Conservation (phyloP, 2,797 vertebrate genomes). For the Natrix natrix region DNA sequence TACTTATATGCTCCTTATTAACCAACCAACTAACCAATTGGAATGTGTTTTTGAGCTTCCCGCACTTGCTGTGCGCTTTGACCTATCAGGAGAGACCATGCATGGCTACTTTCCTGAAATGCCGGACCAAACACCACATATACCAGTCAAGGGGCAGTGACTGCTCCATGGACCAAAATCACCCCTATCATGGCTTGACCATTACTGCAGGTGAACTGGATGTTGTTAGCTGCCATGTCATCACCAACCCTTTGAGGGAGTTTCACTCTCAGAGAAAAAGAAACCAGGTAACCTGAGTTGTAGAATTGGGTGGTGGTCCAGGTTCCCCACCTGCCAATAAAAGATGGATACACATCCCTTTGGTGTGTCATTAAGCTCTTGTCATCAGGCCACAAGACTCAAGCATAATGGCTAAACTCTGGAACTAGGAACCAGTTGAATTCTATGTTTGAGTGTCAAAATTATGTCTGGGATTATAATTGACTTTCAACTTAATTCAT, state of each 20-base stretch:
- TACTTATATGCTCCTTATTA: too few species aligned
- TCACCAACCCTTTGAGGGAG: constrained; percentile 26
- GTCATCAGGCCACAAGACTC: neutral
- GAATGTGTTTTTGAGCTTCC: too few species aligned
- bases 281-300: constrained; percentile 38
- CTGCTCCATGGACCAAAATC: constrained; percentile 58
- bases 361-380: neutral
- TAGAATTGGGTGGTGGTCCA: constrained; percentile 60
- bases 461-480: neutral
- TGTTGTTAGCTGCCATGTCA: constrained; percentile 62
- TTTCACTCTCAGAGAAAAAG: constrained; percentile 65
- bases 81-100: too few species aligned
- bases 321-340: constrained; percentile 55
- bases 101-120: too few species aligned
- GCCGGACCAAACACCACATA: neutral
- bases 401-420: neutral
- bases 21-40: too few species aligned
- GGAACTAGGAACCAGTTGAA: neutral
- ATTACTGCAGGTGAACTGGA: constrained; percentile 44
- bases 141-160: constrained; percentile 30
- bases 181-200: constrained; percentile 46
- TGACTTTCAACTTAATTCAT: neutral
- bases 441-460: neutral
- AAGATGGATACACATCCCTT: neutral
- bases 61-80: too few species aligned